Percentiles rank a stretch among this genome's conserved stretches.
phyloP scores from a whole-genome alignment of 23 tunicate genomes.

The Trididemnum clinides region DNA sequence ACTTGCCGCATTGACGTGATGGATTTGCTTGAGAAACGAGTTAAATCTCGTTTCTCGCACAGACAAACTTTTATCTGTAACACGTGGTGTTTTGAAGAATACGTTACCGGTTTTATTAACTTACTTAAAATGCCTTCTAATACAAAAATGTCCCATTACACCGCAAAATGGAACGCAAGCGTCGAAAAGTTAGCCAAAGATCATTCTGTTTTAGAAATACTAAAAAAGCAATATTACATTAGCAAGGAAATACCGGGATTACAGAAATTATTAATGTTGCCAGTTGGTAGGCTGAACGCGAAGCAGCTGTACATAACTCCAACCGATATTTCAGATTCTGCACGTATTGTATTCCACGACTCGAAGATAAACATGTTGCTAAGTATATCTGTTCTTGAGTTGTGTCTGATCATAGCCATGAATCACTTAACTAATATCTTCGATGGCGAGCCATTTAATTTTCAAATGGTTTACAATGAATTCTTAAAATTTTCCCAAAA shows the following conservation, averaged over 20 bases:
- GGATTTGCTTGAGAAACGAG: conserved; percentile 89
- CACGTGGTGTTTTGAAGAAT: conserved; percentile 57
- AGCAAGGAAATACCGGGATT: conserved; percentile 46
- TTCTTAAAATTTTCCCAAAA: conserved; percentile 76
- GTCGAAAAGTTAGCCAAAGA: conserved; percentile 28
- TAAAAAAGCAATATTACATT: conserved; percentile 49
- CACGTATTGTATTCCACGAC: conserved; percentile 29
- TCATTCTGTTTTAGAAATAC: conserved; percentile 46
- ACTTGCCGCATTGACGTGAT: conserved; percentile 86
- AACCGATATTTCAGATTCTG: conserved; percentile 54
- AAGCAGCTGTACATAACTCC: conserved; percentile 14
- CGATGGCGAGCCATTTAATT: conserved; percentile 70
- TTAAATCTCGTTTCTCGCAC: conserved; percentile 90
- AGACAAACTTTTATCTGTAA: conserved; percentile 75
- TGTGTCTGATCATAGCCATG: conserved; percentile 82
- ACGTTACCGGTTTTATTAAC: conserved; percentile 44
- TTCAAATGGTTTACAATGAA: conserved; percentile 86
- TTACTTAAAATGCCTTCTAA: conserved; percentile 25
- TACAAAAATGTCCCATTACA: neutral
- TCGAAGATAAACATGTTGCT: conserved; percentile 60
- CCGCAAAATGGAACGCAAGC: conserved; percentile 42
- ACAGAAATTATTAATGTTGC: conserved; percentile 23
- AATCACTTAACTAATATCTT: conserved; percentile 61
- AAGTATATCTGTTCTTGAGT: conserved; percentile 72
- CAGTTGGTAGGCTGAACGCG: conserved; percentile 28